Evolutionary conservation across 1,140 invertebrate species (phyloP), one percentile per base, ranked within the genome.

Genomic region (Metaphire vulgaris): DNA sequence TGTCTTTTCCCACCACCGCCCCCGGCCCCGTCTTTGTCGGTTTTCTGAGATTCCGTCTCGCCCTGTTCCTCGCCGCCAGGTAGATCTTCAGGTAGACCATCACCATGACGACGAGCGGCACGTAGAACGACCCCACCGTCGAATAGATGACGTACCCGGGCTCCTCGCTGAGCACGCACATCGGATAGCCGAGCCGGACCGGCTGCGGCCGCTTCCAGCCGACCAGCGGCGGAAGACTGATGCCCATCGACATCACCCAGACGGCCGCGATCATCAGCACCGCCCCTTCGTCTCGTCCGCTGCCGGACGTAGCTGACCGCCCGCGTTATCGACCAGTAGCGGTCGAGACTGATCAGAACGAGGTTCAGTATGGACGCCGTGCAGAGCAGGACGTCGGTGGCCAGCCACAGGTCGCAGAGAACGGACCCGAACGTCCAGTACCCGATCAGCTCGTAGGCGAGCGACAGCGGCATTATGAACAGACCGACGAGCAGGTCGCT

Each of bases 301-400:
- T 94, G 95, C 86, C 96, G 95, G 21, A 97, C 87, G 86, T 98
- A 99, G 80, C 94, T 91, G 0, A 98, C 91, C 29, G 96, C 95
- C 86, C 96, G 92, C 1, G 96, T 98, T 80, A 98, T 97, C 86
- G 94, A 96, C 96, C 96, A 98, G 86, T 95, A 98, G 72, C 96
- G 90, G 87, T 98, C 96, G 74, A 98, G 87, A 74, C 93, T 96
- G 81, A 98, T 98, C 76, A 98, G 89, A 86, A 96, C 98, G 81
- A 99, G 88, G 87, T 97, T 98, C 91, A 97, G 95, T 79, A 98
- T 98, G 77, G 94, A 96, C 14, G 95, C 94, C 0, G 96, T 98
- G 85, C 94, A 96, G 80, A 98, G 88, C n/a, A 98, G 87, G 69
- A 98, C 96, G 86, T 98, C 96, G 89, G 97, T 92, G 0, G 95